These are phyloP conservation scores for Agapornis canus DNA, from an alignment of 2,797 vertebrate genomes.

Conservation along the genomic window DNA sequence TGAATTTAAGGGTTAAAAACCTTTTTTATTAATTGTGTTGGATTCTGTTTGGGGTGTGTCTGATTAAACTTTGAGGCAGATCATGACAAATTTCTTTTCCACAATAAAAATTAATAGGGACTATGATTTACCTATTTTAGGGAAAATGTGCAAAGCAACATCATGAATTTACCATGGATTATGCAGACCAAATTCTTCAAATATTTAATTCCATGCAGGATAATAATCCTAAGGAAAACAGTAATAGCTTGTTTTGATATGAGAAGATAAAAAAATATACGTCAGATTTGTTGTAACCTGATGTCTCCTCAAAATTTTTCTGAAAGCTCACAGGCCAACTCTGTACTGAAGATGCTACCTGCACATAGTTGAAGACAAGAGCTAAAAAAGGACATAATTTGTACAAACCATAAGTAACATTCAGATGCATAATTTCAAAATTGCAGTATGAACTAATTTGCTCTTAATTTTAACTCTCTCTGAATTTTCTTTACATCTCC, in stretches of 20 bases:
- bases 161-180: background rate
- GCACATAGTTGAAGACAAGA: background rate
- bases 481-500: background rate
- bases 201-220: background rate
- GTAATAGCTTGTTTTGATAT: background rate
- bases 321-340: background rate
- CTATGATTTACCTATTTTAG: slow-evolving; percentile 10
- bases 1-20: background rate
- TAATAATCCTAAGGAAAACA: background rate
- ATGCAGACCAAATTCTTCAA: background rate
- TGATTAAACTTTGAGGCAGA: background rate
- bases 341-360: background rate
- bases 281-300: background rate
- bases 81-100: background rate
- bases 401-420: background rate
- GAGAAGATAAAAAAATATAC: background rate
- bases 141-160: background rate
- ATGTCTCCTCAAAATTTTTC: background rate
- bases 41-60: background rate
- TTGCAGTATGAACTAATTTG: background rate
- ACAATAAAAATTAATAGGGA: background rate
- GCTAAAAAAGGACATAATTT: background rate
- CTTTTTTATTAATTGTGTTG: background rate
- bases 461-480: background rate
- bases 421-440: background rate